These are phyloP conservation scores for Cryptocheilus praepositus DNA, from an alignment of 2,888 invertebrate species.

Conservation along the genomic window DNA sequence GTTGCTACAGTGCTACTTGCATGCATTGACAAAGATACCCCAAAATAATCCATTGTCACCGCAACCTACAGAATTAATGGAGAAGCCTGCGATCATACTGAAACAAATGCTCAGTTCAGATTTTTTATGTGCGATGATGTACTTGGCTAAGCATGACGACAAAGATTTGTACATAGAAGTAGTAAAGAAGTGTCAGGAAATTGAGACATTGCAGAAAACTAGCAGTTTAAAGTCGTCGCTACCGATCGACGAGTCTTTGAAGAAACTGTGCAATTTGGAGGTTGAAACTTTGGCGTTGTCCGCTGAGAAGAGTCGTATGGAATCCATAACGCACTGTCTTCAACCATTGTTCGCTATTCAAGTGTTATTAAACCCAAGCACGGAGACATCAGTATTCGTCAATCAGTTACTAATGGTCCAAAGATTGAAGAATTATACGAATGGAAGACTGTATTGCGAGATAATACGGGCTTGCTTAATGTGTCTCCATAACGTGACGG, in stretches of 20 bases:
- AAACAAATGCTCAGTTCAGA: constrained; percentile 83
- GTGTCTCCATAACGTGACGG: constrained; percentile 90
- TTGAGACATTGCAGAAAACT: constrained; percentile 80
- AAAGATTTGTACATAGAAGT: constrained; percentile 81
- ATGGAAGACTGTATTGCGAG: constrained; percentile 90
- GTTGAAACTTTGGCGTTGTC: constrained; percentile 78
- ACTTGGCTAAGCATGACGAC: constrained; percentile 88
- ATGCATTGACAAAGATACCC: constrained; percentile 73
- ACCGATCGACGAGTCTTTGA: constrained; percentile 79
- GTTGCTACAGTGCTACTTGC: constrained; percentile 85
- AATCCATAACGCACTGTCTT: constrained; percentile 84
- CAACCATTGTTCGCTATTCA: constrained; percentile 90
- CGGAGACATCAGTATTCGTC: constrained; percentile 87
- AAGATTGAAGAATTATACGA: constrained; percentile 88
- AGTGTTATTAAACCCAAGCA: constrained; percentile 89
- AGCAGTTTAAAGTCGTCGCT: constrained; percentile 78
- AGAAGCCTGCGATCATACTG: constrained; percentile 82
- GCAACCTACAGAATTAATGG: constrained; percentile 80
- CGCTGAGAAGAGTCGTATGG: constrained; percentile 76
- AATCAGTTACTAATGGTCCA: constrained; percentile 90
- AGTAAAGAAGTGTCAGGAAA: constrained; percentile 86
- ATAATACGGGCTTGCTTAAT: constrained; percentile 92
- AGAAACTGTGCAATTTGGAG: constrained; percentile 80
- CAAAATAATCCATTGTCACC: constrained; percentile 66
- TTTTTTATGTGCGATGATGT: constrained; percentile 88